Evolutionary conservation across 2,113 vertebrate species (phyloP), one percentile per base, ranked within the genome.

Genomic region (Suncus etruscus): DNA sequence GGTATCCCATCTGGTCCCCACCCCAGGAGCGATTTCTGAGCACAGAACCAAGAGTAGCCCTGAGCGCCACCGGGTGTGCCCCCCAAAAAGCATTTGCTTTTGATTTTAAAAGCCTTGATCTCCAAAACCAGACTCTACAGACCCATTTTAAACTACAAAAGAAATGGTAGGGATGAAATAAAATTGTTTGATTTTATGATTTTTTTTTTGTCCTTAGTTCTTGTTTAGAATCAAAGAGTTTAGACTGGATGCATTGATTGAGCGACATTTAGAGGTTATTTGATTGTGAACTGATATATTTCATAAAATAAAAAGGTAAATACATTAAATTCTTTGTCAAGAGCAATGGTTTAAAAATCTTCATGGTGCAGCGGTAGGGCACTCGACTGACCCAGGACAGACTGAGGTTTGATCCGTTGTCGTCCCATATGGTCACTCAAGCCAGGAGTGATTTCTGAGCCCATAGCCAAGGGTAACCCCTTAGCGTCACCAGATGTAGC

Each of bases 111-210:
- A 39, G 39, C 39, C 39, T 39, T 39, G 39, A 3, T 11, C 80
- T 25, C 1, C 54, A 92, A 51, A 66, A 39, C 5, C 2, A 31
- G 32, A 58, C 12, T 58, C 6, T 51, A 15, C 11, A 90, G 82
- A 50, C 2, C 47, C 29, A 63, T 9, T 70, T 22, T 91, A 32
- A 39, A 45, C 15, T 73, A 45, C 14, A 15, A 3, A 79, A 76
- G 39, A 63, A 75, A 72, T 58, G 22, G 1, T 16, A 78, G 10
- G 66, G 91, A 82, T 82, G 4, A 91, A 94, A 51, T 58, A 74
- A 45, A 58, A 14, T 51, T 65, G 20, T 74, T 3, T 87, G 39
- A 80, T 89, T 14, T 4, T 61, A 73, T 31, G 22, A 7, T 6
- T 45, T 61, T 72, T 45, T 61, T 72, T 45, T 70, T n/a, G 25